These are phyloP conservation scores for Corapipo altera DNA, from an alignment of 2,113 vertebrate species.

Conservation along the genomic window DNA sequence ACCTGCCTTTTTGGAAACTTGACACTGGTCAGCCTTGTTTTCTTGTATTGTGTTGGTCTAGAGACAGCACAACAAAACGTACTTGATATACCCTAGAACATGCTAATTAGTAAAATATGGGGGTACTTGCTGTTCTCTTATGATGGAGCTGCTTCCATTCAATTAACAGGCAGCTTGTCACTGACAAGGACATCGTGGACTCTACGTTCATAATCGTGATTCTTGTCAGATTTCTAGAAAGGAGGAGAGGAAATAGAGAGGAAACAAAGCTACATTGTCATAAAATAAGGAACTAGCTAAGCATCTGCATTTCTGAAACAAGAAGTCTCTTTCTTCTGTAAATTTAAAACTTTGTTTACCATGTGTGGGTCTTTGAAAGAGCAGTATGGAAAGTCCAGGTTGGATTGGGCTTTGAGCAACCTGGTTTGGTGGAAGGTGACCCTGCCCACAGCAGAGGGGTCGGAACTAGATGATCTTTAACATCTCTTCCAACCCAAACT, in stretches of 20 bases:
- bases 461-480: background rate
- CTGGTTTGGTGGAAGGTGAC: background rate
- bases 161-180: background rate
- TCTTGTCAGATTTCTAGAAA: background rate
- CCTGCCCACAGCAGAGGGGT: background rate
- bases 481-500: background rate
- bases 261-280: background rate
- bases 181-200: background rate
- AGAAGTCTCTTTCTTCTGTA: background rate
- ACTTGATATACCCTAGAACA: background rate
- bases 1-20: background rate
- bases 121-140: background rate
- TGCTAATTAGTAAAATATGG: background rate
- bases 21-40: background rate
- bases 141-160: background rate
- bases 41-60: background rate
- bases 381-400: background rate
- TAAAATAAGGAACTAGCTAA: background rate
- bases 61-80: background rate
- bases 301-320: background rate
- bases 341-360: background rate
- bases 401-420: background rate
- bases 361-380: background rate
- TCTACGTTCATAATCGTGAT: background rate
- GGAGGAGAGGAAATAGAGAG: background rate